Evolutionary conservation across 2,888 invertebrate genomes (phyloP), one percentile per base, ranked within the genome.

Genomic region (Sesamia inferens): DNA sequence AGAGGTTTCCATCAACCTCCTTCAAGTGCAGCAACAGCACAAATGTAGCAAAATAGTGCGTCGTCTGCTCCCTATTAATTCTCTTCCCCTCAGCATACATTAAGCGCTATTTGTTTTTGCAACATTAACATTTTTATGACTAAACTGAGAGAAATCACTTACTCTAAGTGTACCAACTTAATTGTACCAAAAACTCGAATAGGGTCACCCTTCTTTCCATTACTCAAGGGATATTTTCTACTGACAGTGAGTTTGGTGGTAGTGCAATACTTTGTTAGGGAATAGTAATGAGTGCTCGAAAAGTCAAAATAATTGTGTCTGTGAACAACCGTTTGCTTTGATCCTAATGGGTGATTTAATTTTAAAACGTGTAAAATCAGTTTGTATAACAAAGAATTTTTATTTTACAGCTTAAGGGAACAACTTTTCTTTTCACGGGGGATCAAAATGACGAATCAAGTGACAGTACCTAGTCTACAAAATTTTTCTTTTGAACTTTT

Each of bases 121-220:
- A 89, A 92, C 95, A 96, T 96, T 96, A 94, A 95, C 96, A 96
- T 96, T 96, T 96, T 96, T 96, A 96, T 96, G 94, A 94, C 95
- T 94, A 93, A 93, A 94, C 93, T 92, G 92, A 94, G 93, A 94
- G 92, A 91, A 94, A 95, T 94, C 94, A 93, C 94, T 94, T 93
- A 93, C 90, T 93, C 88, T 86, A 89, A 89, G 90, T 87, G 90
- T 87, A 85, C 90, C 86, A 90, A 87, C 87, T 84, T 88, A 80
- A 78, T 81, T 75, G 51, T 79, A 51, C 66, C 42, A 57, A 44
- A n/a, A 61, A 61, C 55, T 67, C 13, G 22, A 14, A 48, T 63
- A 74, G 57, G 58, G n/a, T 39, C 55, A 71, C 11, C 68, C 81
- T 77, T 87, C 79, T 59, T 6, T 0, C 48, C 8, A 63, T 54